phyloP scores from a whole-genome alignment of 2,888 invertebrate genomes.

The Metacarcinus magister region DNA sequence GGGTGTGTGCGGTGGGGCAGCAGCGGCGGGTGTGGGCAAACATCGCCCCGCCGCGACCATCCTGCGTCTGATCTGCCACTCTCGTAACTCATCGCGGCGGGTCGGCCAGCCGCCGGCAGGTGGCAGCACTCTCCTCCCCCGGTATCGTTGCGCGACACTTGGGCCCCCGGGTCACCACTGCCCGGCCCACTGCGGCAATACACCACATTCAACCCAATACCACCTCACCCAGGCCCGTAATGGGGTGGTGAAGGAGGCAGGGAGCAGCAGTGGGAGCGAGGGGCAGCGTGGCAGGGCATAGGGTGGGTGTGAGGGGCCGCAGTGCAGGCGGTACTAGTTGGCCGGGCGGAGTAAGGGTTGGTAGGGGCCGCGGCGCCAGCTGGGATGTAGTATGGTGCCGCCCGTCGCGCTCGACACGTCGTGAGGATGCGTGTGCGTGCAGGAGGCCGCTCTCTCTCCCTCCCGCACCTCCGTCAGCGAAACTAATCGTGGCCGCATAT shows the following conservation, averaged over 20 bases:
- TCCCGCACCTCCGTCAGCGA: conserved; percentile 75
- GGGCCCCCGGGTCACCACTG: conserved; percentile 68
- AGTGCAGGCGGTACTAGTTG: conserved; percentile 67
- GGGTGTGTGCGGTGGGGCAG: not conserved
- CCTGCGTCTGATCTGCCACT: conserved; percentile 69
- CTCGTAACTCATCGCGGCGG: conserved; percentile 76
- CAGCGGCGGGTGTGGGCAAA: conserved; percentile 56
- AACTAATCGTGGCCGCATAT: conserved; percentile 75
- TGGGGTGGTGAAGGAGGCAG: not conserved
- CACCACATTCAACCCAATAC: not conserved
- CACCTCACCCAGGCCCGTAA: not conserved
- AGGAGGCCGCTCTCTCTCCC: conserved; percentile 70
- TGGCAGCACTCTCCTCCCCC: conserved; percentile 67
- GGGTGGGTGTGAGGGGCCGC: not conserved
- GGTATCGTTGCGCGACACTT: conserved; percentile 77
- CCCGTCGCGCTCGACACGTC: conserved; percentile 78
- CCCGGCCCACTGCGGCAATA: not conserved
- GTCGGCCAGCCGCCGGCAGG: conserved; percentile 70
- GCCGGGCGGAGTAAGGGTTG: conserved; percentile 63
- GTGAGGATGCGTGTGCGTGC: conserved; percentile 81
- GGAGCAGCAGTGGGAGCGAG: not conserved
- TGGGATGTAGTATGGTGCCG: conserved; percentile 77
- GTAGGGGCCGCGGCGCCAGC: conserved; percentile 70
- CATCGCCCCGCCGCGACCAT: conserved; percentile 60
- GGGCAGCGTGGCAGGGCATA: not conserved